A percentile compares a stretch with the other conserved stretches of the same genome.
Conservation (phyloP, 2,888 invertebrate genomes). For the Antheraea yamamai region DNA sequence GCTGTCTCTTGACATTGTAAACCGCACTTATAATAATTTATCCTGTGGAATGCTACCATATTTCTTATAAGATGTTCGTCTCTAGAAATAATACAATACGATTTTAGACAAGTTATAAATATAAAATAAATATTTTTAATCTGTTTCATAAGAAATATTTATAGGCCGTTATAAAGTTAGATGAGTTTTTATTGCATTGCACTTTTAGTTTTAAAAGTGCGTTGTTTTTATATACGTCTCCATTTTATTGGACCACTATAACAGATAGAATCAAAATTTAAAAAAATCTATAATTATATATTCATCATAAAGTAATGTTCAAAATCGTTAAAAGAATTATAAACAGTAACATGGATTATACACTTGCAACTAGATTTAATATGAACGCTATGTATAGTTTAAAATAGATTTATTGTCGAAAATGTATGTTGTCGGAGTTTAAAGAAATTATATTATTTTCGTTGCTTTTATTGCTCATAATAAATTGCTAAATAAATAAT, state of each 20-base stretch:
- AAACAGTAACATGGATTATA: not conserved
- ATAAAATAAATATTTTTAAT: conserved; percentile 6
- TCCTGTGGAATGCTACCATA: conserved; percentile 51
- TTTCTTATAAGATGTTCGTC: not conserved
- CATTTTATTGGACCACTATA: not conserved
- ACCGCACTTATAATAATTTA: conserved; percentile 40
- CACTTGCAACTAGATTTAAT: not conserved
- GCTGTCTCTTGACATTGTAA: not conserved
- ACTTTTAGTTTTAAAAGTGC: not conserved
- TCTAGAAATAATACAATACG: not conserved
- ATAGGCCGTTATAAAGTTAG: not conserved
- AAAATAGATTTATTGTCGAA: not conserved
- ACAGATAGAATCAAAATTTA: not conserved
- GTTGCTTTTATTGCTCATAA: conserved; percentile 43
- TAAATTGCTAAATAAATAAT: conserved; percentile 19
- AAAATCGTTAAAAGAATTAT: not conserved
- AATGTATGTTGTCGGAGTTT: conserved; percentile 1
- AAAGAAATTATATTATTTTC: conserved; percentile 29
- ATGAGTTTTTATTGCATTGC: not conserved
- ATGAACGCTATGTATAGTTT: not conserved
- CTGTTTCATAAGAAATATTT: not conserved
- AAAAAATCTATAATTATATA: not conserved
- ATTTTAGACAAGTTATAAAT: conserved; percentile 8
- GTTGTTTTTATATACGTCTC: not conserved
- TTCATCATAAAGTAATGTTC: not conserved